Conservation (phyloP, 1,140 invertebrate species). For the Archegozetes longisetosus region DNA sequence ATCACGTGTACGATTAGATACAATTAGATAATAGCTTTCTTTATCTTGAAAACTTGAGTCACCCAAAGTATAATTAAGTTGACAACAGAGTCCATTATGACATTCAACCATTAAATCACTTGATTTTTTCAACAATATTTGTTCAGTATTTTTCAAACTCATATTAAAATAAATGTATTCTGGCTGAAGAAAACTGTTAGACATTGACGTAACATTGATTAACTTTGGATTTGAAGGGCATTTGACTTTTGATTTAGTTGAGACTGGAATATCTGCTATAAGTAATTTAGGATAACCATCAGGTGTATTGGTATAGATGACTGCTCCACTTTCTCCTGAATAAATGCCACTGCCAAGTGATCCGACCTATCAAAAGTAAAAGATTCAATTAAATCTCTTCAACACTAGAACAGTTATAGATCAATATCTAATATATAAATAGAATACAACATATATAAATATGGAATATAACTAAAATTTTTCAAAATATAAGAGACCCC, state of each 20-base stretch:
- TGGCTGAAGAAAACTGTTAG: neutral
- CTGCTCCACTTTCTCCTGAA: neutral
- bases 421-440: too few relatives aligned
- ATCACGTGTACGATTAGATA: neutral
- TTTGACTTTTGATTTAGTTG: too few relatives aligned
- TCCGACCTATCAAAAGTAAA: too few relatives aligned
- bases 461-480: too few relatives aligned
- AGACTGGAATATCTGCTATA: slow-evolving; percentile 1
- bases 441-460: too few relatives aligned
- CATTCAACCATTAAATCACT: slow-evolving; percentile 9
- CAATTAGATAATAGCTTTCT: neutral
- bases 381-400: too few relatives aligned
- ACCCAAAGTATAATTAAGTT: slow-evolving; percentile 6
- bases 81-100: slow-evolving; percentile 16
- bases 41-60: too few relatives aligned
- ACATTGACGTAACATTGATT: neutral
- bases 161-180: slow-evolving; percentile 1
- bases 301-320: neutral
- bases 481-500: too few relatives aligned
- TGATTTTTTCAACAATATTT: slow-evolving; percentile 2
- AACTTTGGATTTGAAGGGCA: neutral
- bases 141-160: slow-evolving; percentile 1
- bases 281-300: neutral
- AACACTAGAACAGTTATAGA: too few relatives aligned
- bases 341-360: slow-evolving; percentile 21